Percentiles rank a stretch among this genome's conserved stretches.
These are phyloP conservation scores for Mesopsocus fuscifrons DNA, from an alignment of 2,888 invertebrate genomes.

Conservation along the genomic window DNA sequence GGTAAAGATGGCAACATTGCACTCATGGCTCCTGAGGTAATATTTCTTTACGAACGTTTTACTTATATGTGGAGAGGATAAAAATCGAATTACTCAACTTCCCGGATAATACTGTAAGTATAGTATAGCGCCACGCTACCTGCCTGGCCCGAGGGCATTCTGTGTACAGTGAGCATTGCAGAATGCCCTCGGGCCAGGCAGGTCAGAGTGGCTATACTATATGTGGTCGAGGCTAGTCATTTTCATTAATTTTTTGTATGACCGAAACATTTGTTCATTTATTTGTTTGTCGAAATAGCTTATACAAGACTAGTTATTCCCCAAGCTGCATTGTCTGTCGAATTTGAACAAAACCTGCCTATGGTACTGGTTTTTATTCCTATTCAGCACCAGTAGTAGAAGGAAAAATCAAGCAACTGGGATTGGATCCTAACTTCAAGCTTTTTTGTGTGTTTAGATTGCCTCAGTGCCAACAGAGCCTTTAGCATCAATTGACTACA, in stretches of 20 bases:
- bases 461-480: constrained; percentile 43
- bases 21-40: constrained; percentile 74
- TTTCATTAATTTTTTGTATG: too few species aligned
- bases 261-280: too few species aligned
- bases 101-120: too few species aligned
- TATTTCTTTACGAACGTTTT: neutral
- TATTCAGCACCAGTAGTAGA: too few species aligned
- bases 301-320: neutral
- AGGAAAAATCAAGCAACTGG: neutral
- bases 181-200: too few species aligned
- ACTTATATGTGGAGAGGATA: too few species aligned
- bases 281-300: constrained; percentile 2
- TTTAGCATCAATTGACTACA: constrained; percentile 50
- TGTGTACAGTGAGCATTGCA: too few species aligned
- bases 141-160: too few species aligned
- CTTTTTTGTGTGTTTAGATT: constrained; percentile 22
- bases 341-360: neutral
- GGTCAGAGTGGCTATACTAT: too few species aligned
- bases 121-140: too few species aligned
- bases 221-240: too few species aligned
- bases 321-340: neutral
- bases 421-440: neutral
- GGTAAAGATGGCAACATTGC: constrained; percentile 65
- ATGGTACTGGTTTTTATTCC: too few species aligned
- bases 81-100: neutral